Evolutionary conservation across 2,113 vertebrate species (phyloP).

Genomic region (Tragelaphus strepsiceros): DNA sequence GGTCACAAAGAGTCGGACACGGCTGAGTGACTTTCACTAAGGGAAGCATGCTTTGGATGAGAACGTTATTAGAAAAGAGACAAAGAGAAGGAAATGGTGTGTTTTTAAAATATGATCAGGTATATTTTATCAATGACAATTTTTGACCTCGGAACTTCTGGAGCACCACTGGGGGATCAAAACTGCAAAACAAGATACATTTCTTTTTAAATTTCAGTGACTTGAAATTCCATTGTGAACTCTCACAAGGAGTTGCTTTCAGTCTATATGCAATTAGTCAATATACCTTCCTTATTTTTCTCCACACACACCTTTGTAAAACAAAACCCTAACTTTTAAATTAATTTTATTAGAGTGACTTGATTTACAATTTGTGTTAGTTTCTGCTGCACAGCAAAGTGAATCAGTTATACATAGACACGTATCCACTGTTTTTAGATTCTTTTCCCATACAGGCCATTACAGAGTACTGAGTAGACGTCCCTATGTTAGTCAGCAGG

Average conservation of each 20-base stretch:
- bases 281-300: neutral
- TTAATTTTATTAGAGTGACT: neutral
- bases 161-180: neutral
- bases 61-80: neutral
- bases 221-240: neutral
- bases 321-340: neutral
- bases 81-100: neutral
- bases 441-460: neutral
- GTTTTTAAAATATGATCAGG: neutral
- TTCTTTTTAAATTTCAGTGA: neutral
- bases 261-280: neutral
- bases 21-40: neutral
- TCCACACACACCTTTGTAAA: neutral
- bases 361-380: neutral
- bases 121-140: neutral
- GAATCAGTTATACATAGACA: too few species aligned
- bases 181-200: neutral
- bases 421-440: too few species aligned
- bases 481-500: neutral
- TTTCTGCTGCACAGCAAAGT: neutral
- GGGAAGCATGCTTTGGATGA: neutral
- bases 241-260: neutral
- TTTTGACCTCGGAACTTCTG: neutral
- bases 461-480: fast-evolving
- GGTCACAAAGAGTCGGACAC: neutral